Evolutionary conservation across 1,140 invertebrate species (phyloP), one percentile per base, ranked within the genome.

Genomic region (Reticulitermes speratus): DNA sequence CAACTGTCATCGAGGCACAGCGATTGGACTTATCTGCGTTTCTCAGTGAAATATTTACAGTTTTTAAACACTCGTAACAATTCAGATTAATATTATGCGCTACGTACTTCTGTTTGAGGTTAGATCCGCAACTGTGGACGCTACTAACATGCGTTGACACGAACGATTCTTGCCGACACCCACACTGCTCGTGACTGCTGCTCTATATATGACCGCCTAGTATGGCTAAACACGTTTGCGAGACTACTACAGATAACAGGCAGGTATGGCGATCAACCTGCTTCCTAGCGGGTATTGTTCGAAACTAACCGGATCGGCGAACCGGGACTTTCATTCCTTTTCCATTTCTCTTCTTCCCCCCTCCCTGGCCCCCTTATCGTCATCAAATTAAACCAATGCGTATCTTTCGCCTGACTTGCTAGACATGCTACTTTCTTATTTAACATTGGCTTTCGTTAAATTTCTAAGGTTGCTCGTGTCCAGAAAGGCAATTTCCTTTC

Each of bases 261-360:
- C n/a, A 75, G 65, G 65, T 75, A n/a, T 75, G 19, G 65, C 65
- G 65, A 75, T 75, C n/a, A 75, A 75, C 65, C 65, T 75, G 65
- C 65, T 30, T 75, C 14, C 65, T 75, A 75, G 65, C 65, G 65
- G 65, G 65, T 75, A 30, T 30, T 75, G n/a, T 25, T 75, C 65
- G n/a, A 75, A 75, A 75, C 65, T 75, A 75, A 75, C 65, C 14
- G 65, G 65, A 75, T 25, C 65, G 65, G n/a, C 65, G 65, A 75
- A 75, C 65, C 65, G 65, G 65, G 65, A 75, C 65, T 75, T 30
- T 8, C 11, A 75, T 25, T 75, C 19, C 59, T n/a, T 75, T 75
- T 59, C 55, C n/a, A 30, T 75, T 75, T 16, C n/a, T 75, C 14
- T 9, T 30, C 14, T 75, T 75, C n/a, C n/a, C n/a, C n/a, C 14